Evolutionary conservation across 2,888 invertebrate genomes (phyloP).

Genomic region (Diarsia dahlii): DNA sequence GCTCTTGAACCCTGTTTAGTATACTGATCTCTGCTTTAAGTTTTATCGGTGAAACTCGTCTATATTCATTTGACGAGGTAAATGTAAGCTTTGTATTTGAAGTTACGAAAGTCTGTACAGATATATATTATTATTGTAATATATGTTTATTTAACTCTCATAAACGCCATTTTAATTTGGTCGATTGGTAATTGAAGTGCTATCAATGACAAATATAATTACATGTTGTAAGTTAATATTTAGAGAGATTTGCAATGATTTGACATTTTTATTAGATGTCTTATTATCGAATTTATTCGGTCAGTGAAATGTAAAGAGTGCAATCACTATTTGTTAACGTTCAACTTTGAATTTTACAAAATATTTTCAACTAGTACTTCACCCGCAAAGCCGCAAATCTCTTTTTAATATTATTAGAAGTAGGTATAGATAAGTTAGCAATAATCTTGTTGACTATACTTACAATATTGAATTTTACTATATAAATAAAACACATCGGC

Average conservation of each 20-base stretch:
- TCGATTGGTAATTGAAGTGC: not conserved
- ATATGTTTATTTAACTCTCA: not conserved
- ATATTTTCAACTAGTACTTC: not conserved
- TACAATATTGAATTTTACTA: not conserved
- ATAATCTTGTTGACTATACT: no score
- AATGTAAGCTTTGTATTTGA: not conserved
- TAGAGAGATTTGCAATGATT: conserved; percentile 8
- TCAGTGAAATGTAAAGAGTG: no score
- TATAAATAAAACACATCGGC: conserved; percentile 2
- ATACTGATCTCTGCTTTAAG: not conserved
- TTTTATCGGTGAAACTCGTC: not conserved
- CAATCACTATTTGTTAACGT: not conserved
- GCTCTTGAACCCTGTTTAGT: not conserved
- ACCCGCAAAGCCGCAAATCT: not conserved
- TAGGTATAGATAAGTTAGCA: no score
- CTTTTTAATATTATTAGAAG: not conserved
- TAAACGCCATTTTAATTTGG: conserved; percentile 4
- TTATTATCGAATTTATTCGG: not conserved
- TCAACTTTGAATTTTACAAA: not conserved
- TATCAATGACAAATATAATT: conserved; percentile 1
- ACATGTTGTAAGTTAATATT: not conserved
- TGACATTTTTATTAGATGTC: not conserved
- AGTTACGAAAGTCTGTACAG: not conserved
- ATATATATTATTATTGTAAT: not conserved
- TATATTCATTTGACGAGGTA: not conserved